phyloP scores from a whole-genome alignment of 2,797 vertebrate genomes.

The Poecilia gillii region DNA sequence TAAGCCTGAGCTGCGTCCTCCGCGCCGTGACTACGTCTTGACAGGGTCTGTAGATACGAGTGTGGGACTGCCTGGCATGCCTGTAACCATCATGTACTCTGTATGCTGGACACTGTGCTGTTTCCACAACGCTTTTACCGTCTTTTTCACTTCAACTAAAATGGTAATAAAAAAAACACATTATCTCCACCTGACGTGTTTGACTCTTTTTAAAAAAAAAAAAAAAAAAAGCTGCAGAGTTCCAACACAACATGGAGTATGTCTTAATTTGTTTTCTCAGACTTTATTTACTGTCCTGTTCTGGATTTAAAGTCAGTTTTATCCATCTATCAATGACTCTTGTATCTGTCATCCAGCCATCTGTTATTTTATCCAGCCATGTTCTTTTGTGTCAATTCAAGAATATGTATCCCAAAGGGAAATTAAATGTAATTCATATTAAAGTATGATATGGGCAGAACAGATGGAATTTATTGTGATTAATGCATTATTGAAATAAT shows the following conservation, averaged over 20 bases:
- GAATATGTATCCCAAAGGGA: neutral
- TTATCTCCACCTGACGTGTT: conserved; percentile 40
- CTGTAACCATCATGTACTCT: conserved; percentile 68
- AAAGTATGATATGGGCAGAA: neutral
- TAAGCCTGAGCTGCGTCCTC: conserved; percentile 19
- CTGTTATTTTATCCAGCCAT: neutral
- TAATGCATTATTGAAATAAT: too few relatives aligned
- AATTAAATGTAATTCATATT: neutral
- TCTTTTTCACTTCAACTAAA: conserved; percentile 74
- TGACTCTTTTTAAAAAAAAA: neutral
- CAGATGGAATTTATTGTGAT: neutral
- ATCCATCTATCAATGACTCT: neutral
- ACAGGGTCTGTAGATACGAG: conserved; percentile 50
- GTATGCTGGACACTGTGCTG: conserved; percentile 63
- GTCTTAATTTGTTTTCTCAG: neutral
- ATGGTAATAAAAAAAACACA: conserved; percentile 38
- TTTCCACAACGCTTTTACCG: conserved; percentile 65
- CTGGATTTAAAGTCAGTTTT: neutral
- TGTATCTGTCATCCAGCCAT: neutral
- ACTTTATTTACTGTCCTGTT: neutral
- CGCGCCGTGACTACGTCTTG: conserved; percentile 39
- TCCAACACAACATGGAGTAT: neutral
- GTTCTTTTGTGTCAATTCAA: neutral
- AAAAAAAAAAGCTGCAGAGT: neutral
- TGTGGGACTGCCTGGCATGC: conserved; percentile 57